phyloP scores from a whole-genome alignment of 2,797 vertebrate species.

The Sebastes miniatus region DNA sequence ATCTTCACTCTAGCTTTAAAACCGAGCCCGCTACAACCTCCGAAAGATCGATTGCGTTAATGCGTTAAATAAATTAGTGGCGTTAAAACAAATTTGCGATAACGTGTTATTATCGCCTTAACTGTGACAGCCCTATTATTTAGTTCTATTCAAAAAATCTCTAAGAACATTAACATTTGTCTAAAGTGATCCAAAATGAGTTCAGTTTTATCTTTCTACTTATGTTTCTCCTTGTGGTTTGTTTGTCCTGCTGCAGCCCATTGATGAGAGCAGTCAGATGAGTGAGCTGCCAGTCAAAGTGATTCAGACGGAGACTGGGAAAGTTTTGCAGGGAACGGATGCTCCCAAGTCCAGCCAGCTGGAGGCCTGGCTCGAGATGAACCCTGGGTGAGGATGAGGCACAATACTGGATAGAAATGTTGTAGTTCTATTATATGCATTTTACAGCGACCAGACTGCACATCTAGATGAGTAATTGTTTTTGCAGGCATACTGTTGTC shows the following conservation, averaged over 20 bases:
- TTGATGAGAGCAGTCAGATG: conserved; percentile 99
- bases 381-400: conserved; percentile 87
- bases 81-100: no score
- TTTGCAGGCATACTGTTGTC: not conserved
- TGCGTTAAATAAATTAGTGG: no score
- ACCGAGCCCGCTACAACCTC: no score
- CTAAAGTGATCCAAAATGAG: not conserved
- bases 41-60: no score
- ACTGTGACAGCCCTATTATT: not conserved
- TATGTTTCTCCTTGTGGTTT: not conserved
- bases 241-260: conserved; percentile 81
- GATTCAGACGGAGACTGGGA: conserved; percentile 96
- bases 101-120: no score
- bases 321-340: conserved; percentile 94
- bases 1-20: no score
- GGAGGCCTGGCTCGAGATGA: conserved; percentile 99
- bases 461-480: not conserved
- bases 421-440: not conserved
- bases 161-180: not conserved
- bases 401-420: not conserved
- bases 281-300: conserved; percentile 98
- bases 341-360: conserved; percentile 98
- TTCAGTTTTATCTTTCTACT: not conserved
- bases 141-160: not conserved
- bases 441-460: not conserved